A percentile compares a stretch with the other conserved stretches of the same genome.
Evolutionary conservation across 2,797 vertebrate genomes (phyloP).

Genomic region (Semaprochilodus insignis): DNA sequence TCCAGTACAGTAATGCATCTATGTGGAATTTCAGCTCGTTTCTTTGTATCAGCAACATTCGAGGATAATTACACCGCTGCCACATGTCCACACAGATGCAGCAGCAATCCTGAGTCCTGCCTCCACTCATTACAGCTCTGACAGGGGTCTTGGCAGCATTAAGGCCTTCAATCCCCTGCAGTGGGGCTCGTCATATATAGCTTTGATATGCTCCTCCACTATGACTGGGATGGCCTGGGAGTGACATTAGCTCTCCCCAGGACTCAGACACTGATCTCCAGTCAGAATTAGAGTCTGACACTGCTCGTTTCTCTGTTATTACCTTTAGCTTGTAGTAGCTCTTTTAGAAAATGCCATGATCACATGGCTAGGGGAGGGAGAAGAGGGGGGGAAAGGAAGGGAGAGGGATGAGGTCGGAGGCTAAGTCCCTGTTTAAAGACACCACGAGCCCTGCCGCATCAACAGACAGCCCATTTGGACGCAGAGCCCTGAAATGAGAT

Average conservation of each 20-base stretch:
- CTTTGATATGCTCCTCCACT: slow-evolving; percentile 24
- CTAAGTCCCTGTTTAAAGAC: slow-evolving; percentile 84
- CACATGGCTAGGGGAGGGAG: slow-evolving; percentile 52
- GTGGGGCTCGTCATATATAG: slow-evolving; percentile 28
- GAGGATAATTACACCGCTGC: slow-evolving; percentile 26
- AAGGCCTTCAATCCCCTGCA: slow-evolving; percentile 37
- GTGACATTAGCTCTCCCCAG: slow-evolving; percentile 13
- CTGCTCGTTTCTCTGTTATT: slow-evolving; percentile 68
- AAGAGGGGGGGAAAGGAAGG: slow-evolving; percentile 20
- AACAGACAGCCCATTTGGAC: slow-evolving; percentile 82
- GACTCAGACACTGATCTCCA: slow-evolving; percentile 40
- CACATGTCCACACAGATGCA: slow-evolving; percentile 19
- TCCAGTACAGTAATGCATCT: slow-evolving; percentile 21
- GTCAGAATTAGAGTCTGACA: slow-evolving; percentile 41
- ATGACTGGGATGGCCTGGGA: slow-evolving; percentile 6
- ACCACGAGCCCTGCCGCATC: slow-evolving; percentile 78
- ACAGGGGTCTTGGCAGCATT: slow-evolving; percentile 11
- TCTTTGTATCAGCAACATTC: slow-evolving; percentile 18
- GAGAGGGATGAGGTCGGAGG: slow-evolving; percentile 69
- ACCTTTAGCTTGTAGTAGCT: slow-evolving; percentile 75
- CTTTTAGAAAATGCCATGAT: slow-evolving; percentile 61
- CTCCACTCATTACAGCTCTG: slow-evolving; percentile 23
- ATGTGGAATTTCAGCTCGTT: slow-evolving; percentile 7
- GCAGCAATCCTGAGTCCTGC: slow-evolving; percentile 4
- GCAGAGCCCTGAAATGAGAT: slow-evolving; percentile 75